These are phyloP conservation scores for Drosophila acutilabella DNA, from an alignment of 2,888 invertebrate species.

Conservation along the genomic window DNA sequence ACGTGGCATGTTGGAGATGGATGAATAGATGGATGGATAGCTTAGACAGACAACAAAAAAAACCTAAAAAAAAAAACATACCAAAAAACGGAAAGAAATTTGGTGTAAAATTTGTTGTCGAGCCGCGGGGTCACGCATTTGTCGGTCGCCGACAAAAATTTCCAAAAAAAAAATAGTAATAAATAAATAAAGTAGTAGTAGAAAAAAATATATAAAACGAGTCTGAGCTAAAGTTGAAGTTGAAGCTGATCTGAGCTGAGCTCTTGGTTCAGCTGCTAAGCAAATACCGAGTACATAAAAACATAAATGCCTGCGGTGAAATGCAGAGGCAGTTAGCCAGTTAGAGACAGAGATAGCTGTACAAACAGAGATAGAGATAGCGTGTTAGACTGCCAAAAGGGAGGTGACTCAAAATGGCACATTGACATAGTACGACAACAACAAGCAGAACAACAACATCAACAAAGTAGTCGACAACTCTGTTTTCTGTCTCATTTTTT, in stretches of 20 bases:
- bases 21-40: conserved; percentile 42
- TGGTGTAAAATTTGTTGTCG: conserved; percentile 67
- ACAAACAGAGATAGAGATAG: conserved; percentile 6
- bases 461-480: conserved; percentile 31
- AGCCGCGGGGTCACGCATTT: conserved; percentile 69
- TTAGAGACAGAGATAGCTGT: conserved; percentile 26
- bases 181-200: conserved; percentile 9
- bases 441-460: conserved; percentile 7
- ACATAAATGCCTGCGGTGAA: conserved; percentile 64
- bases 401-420: conserved; percentile 54
- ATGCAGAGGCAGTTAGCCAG: conserved; percentile 35
- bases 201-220: conserved; percentile 26
- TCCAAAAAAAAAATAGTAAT: conserved; percentile 11
- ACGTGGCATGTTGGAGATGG: conserved; percentile 24
- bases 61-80: too few relatives aligned
- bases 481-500: conserved; percentile 14
- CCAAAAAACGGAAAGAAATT: conserved; percentile 63
- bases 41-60: conserved; percentile 26
- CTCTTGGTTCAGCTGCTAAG: conserved; percentile 55
- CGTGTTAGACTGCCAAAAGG: conserved; percentile 8
- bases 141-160: conserved; percentile 27
- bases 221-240: conserved; percentile 20
- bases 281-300: conserved; percentile 55
- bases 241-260: conserved; percentile 8
- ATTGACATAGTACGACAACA: conserved; percentile 56